Evolutionary conservation across 2,113 vertebrate species (phyloP), one percentile per base, ranked within the genome.

Genomic region (Saccopteryx leptura): DNA sequence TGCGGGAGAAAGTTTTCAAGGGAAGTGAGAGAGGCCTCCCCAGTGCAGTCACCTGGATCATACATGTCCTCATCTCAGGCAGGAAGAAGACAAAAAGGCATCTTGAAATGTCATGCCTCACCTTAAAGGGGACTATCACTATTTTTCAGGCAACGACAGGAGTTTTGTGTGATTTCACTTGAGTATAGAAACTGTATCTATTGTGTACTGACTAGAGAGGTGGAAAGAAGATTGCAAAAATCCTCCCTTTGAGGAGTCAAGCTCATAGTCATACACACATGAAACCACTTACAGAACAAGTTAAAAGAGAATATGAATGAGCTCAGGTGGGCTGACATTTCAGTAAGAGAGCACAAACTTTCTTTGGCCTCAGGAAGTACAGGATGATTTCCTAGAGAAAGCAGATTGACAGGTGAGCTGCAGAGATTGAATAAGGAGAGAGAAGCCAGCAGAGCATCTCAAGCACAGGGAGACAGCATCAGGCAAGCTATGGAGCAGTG

Each of bases 291-390:
- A 79, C 26, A 65, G 52, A 85, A 52, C 56, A 82, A 82, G 10
- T 85, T 84, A 92, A 95, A 92, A 80, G 3, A 31, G 66, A 19
- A 17, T 46, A 56, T 86, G 78, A 93, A 91, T 91, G 83, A 91
- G 54, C 31, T 94, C 71, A 80, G 82, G 65, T 89, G 63, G 61
- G 52, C 84, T 88, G 86, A 89, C 46, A 60, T 85, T 88, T 69
- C 4, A 46, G 58, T 63, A 54, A 88, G 72, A 92, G n/a, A 78
- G 61, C 52, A 71, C 39, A 93, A 2, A 78, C 48, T 95, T 95
- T 74, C 82, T 79, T 17, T 65, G 26, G 28, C 46, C 65, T 56
- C 5, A 5, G 68, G 63, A 94, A 63, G 58, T 56, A 65, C 52
- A 71, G 75, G 18, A 33, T 63, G 28, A 26, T 17, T 18, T 92